These are phyloP conservation scores for Prosopocoilus inquinatus DNA, from an alignment of 2,888 invertebrate genomes.

Conservation along the genomic window DNA sequence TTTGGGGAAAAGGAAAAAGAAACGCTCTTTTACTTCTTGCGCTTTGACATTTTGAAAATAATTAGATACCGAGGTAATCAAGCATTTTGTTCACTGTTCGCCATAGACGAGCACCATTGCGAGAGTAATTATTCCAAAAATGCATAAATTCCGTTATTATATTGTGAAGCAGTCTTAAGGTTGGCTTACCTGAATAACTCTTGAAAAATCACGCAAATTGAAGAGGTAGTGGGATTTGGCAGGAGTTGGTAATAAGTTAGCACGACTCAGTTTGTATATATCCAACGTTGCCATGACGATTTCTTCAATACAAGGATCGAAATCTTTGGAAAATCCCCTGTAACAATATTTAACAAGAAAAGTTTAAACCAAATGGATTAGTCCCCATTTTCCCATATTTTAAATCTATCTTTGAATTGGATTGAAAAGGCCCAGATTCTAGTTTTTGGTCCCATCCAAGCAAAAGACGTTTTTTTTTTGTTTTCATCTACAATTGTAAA, in stretches of 20 bases:
- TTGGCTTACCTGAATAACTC: slow-evolving; percentile 74
- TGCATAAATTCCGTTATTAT: slow-evolving; percentile 3
- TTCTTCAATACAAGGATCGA: slow-evolving; percentile 88
- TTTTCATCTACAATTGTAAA: no score
- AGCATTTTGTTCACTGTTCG: not conserved
- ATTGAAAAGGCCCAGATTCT: no score
- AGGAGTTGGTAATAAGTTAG: slow-evolving; percentile 87
- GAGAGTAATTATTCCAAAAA: slow-evolving; percentile 1
- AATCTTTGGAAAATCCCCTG: slow-evolving; percentile 92
- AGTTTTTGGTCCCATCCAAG: no score
- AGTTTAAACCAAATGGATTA: no score
- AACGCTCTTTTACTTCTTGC: slow-evolving; percentile 4
- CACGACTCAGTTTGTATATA: slow-evolving; percentile 79
- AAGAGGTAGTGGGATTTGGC: slow-evolving; percentile 93
- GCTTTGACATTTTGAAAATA: not conserved
- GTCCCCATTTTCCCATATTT: no score
- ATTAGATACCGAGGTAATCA: not conserved
- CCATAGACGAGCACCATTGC: not conserved
- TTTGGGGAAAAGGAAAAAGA: not conserved
- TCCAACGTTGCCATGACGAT: slow-evolving; percentile 83
- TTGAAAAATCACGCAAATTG: slow-evolving; percentile 89
- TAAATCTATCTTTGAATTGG: no score
- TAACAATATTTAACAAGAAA: slow-evolving; percentile 38
- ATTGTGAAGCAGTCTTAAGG: not conserved
- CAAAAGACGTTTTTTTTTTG: no score